phyloP scores from a whole-genome alignment of 1,140 invertebrate species.

The Ruditapes philippinarum region DNA sequence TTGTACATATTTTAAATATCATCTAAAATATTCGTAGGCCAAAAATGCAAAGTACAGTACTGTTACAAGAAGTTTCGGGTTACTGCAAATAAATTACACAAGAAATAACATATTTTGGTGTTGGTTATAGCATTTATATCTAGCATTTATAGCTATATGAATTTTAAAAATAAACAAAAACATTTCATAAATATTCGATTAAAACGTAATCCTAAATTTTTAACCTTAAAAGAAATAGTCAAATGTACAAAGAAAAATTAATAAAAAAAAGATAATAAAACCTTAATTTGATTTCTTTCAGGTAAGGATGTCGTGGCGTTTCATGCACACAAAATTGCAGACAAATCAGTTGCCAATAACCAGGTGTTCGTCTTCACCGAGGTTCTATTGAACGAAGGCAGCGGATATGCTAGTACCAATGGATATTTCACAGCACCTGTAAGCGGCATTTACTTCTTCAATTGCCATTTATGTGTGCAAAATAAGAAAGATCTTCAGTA shows the following conservation, averaged over 20 bases:
- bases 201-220: neutral
- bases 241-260: neutral
- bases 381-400: slow-evolving; percentile 23
- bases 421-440: slow-evolving; percentile 34
- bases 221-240: neutral
- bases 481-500: neutral
- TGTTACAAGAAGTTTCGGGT: no score
- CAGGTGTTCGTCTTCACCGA: slow-evolving; percentile 41
- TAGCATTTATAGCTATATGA: no score
- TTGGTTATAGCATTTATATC: no score
- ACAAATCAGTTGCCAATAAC: slow-evolving; percentile 22
- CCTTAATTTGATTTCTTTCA: no score
- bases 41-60: no score
- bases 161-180: no score
- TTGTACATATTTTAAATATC: no score
- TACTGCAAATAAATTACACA: no score
- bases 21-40: no score
- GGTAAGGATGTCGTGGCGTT: neutral
- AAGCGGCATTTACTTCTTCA: neutral
- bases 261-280: neutral
- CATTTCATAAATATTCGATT: neutral
- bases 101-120: no score
- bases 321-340: neutral
- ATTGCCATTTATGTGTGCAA: neutral
- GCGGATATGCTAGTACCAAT: neutral